These are phyloP conservation scores for Trichogramma dendrolimi DNA, from an alignment of 2,888 invertebrate species.

Conservation along the genomic window DNA sequence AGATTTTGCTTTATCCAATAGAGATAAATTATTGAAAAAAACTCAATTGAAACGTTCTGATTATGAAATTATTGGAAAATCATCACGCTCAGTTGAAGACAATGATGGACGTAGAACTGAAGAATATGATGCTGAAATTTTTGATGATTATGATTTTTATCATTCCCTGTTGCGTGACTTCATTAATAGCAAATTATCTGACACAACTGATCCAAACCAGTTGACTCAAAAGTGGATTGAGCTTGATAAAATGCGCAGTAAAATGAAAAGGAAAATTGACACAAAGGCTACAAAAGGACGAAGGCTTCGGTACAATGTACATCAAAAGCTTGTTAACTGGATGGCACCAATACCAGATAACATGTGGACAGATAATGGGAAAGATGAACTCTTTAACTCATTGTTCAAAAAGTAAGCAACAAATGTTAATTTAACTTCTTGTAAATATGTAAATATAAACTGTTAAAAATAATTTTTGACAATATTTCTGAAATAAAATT, in stretches of 20 bases:
- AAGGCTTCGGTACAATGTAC: slow-evolving; percentile 80
- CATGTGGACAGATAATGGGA: slow-evolving; percentile 74
- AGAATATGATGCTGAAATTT: slow-evolving; percentile 76
- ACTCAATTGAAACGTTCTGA: slow-evolving; percentile 77
- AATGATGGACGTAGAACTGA: slow-evolving; percentile 51
- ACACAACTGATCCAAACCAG: slow-evolving; percentile 78
- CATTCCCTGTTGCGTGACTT: slow-evolving; percentile 87
- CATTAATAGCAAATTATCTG: slow-evolving; percentile 84
- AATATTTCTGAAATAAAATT: background rate
- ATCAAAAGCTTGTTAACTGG: slow-evolving; percentile 81
- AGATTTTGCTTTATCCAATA: slow-evolving; percentile 77
- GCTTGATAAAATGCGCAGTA: slow-evolving; percentile 83
- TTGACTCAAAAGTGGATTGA: slow-evolving; percentile 87
- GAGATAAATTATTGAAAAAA: slow-evolving; percentile 68
- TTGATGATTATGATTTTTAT: slow-evolving; percentile 96
- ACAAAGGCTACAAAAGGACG: slow-evolving; percentile 92
- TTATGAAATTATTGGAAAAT: slow-evolving; percentile 66
- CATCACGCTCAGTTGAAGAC: slow-evolving; percentile 35
- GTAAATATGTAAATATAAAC: too few species aligned
- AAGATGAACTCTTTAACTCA: slow-evolving; percentile 75
- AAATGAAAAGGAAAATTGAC: slow-evolving; percentile 90
- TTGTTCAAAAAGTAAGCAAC: slow-evolving; percentile 65
- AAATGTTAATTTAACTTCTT: too few species aligned
- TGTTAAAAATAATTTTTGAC: too few species aligned
- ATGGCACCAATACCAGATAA: slow-evolving; percentile 74